Evolutionary conservation across 2,888 invertebrate species (phyloP).

Genomic region (Taphrorychus bicolor): DNA sequence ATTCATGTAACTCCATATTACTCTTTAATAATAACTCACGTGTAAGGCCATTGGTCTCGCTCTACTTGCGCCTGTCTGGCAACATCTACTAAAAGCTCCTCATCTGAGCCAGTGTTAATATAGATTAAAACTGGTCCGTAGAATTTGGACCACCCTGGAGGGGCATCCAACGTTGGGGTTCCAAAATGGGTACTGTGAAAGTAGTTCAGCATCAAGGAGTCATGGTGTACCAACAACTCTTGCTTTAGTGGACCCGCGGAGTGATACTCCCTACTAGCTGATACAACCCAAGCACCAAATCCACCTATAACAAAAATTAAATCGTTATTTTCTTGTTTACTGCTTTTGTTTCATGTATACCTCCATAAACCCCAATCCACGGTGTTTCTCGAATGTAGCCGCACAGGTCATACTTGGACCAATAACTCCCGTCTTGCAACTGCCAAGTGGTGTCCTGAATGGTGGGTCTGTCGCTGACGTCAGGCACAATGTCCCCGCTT

Average conservation of each 20-base stretch:
- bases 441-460: conserved; percentile 32
- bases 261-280: conserved; percentile 24
- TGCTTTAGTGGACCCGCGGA: conserved; percentile 29
- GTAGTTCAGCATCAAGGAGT: conserved; percentile 28
- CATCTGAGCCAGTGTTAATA: conserved; percentile 24
- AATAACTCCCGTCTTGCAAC: conserved; percentile 24
- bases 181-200: conserved; percentile 30
- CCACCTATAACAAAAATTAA: conserved; percentile 11
- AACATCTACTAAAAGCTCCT: conserved; percentile 15
- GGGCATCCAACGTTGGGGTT: conserved; percentile 15
- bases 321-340: too few species aligned
- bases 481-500: conserved; percentile 15
- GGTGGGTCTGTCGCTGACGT: conserved; percentile 14
- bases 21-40: background rate
- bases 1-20: background rate
- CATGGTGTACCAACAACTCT: conserved; percentile 24
- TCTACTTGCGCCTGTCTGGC: conserved; percentile 20
- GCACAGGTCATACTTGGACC: conserved; percentile 25
- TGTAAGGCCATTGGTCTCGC: conserved; percentile 30
- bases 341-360: conserved; percentile 3
- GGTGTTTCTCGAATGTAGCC: conserved; percentile 27
- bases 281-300: conserved; percentile 24
- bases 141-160: conserved; percentile 33
- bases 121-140: conserved; percentile 25
- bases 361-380: conserved; percentile 30